A percentile compares a stretch with the other conserved stretches of the same genome.
Conservation (phyloP, 37 sponge, comb jelly and placozoan species). For the Haliclona indistincta region DNA sequence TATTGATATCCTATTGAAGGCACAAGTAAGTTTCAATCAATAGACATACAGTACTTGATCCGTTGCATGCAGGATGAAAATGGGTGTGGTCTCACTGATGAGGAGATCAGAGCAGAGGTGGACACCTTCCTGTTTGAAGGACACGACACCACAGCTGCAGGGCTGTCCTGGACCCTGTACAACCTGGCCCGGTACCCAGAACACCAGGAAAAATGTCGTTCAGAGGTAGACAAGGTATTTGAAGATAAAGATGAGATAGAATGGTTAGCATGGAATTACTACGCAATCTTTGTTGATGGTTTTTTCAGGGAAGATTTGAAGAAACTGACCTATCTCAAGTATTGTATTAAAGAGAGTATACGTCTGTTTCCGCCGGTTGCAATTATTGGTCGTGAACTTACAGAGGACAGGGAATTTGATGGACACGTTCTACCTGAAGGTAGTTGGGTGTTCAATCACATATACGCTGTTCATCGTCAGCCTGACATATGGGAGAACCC, state of each 20-base stretch:
- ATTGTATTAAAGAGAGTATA: slow-evolving; percentile 86
- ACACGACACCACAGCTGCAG: slow-evolving; percentile 89
- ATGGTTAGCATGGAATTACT: slow-evolving; percentile 26
- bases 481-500: slow-evolving; percentile 89
- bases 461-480: slow-evolving; percentile 70
- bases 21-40: slow-evolving; percentile 36
- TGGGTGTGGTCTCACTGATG: slow-evolving; percentile 67
- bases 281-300: background rate
- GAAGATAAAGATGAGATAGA: slow-evolving; percentile 54
- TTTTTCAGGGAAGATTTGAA: slow-evolving; percentile 70
- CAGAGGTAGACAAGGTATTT: slow-evolving; percentile 81
- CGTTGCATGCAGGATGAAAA: slow-evolving; percentile 47
- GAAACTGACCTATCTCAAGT: slow-evolving; percentile 55
- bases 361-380: slow-evolving; percentile 80
- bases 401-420: slow-evolving; percentile 47
- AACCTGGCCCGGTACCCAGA: slow-evolving; percentile 82
- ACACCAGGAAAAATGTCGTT: slow-evolving; percentile 76
- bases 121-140: slow-evolving; percentile 97
- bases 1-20: slow-evolving; percentile 72
- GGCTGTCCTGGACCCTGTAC: slow-evolving; percentile 86
- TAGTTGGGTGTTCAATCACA: slow-evolving; percentile 10
- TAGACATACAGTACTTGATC: background rate
- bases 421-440: slow-evolving; percentile 70
- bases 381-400: slow-evolving; percentile 53
- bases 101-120: slow-evolving; percentile 87